These are phyloP conservation scores for Acronicta alni DNA, from an alignment of 2,888 invertebrate genomes.

Conservation along the genomic window DNA sequence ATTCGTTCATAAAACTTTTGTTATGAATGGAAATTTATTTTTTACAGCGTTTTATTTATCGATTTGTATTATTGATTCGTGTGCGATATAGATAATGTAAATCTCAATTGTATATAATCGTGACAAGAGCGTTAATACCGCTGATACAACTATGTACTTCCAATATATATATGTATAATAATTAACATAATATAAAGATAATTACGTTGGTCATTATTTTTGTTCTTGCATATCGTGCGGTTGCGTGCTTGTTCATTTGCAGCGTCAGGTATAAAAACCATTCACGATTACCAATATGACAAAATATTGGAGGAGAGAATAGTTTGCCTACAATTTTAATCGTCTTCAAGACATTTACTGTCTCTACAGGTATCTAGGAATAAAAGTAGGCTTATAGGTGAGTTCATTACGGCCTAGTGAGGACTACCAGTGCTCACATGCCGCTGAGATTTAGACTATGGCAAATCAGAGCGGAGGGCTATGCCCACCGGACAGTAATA, in stretches of 20 bases:
- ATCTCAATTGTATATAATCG: conserved; percentile 55
- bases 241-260: conserved; percentile 26
- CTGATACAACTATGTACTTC: conserved; percentile 15
- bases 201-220: conserved; percentile 29
- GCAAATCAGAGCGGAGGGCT: too few species aligned
- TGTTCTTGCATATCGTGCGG: conserved; percentile 23
- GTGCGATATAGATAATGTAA: conserved; percentile 52
- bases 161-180: conserved; percentile 9
- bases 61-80: conserved; percentile 39
- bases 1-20: conserved; percentile 34
- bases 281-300: not conserved
- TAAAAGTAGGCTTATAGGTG: too few species aligned
- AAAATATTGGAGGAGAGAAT: conserved; percentile 7
- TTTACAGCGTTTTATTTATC: conserved; percentile 43
- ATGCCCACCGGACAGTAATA: too few species aligned
- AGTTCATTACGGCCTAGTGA: too few species aligned
- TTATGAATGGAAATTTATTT: conserved; percentile 65
- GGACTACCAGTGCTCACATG: too few species aligned
- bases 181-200: conserved; percentile 13
- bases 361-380: too few species aligned
- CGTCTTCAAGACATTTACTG: too few species aligned
- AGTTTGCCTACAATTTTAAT: not conserved
- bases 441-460: too few species aligned
- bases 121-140: conserved; percentile 38
- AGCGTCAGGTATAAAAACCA: conserved; percentile 12